Base-by-base conservation (phyloP, 2,113 vertebrate species). In the Phylloscopus whistleri region DNA sequence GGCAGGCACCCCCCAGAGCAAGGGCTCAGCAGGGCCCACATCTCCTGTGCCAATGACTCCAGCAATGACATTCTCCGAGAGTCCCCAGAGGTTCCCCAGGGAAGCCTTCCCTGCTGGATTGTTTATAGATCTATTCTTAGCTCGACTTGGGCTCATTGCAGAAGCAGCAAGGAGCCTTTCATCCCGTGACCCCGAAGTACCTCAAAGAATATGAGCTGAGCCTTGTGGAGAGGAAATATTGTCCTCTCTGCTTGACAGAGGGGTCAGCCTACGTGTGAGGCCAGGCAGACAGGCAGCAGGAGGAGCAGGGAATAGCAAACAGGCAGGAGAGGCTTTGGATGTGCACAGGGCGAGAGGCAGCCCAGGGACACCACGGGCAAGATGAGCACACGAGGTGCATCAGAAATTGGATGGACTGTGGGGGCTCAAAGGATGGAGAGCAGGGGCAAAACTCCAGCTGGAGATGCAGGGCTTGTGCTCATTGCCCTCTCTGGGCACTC, bases 51-150 rank as follows among this genome's bases (percentile, higher is more conserved):
- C 62, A 56, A 41, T 9, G n/a, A 56, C 63, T 74, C 55, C 5
- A 7, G 76, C 89, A 62, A 6, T 35, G 63, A 77, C 83, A 73
- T 30, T 46, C 9, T 69, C 41, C 6, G 1, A 4, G 63, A 74
- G 76, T 69, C 83, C 86, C 3, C 0, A 49, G 87, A 74, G 89
- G 67, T 59, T 95, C 86, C 87, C 72, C 28, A 64, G 66, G 80
- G 89, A 93, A 96, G 78, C 80, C 77, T 89, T 76, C 87, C 83
- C 89, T 33, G 24, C 96, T 83, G 84, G 20, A 91, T 87, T 88
- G 87, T 92, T 92, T 86, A 87, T 81, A 83, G 80, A 92, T 87
- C 93, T 95, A 89, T 96, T 96, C 94, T 93, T 81, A 91, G 96
- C 94, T 80, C 84, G 17, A 43, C 91, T 95, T 89, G 49, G 80